Base-by-base conservation (phyloP, 2,888 invertebrate genomes). In the Lathronympha strigana region DNA sequence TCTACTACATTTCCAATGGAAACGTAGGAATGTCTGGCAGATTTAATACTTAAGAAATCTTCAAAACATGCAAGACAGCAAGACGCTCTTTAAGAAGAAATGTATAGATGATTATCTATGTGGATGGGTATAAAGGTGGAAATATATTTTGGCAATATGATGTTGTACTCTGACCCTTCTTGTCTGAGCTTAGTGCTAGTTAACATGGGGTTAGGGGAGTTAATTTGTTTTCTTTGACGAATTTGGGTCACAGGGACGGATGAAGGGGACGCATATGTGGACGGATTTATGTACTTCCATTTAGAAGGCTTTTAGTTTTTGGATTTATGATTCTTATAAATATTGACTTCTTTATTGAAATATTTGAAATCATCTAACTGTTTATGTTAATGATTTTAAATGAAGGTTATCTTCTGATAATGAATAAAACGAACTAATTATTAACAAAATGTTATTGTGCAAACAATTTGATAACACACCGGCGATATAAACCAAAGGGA, bases 181-280 rank as follows among this genome's bases (percentile, higher is more conserved):
- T 23, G 47, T 47, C 23, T 47, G 6, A 36, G 38, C 15, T 21
- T 31, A 4, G 19, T 43, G 43, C 31, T 57, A 31, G 31, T 57
- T 33, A 31, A 23, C 17, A 36, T 19, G 28, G 47, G 47, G 58
- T 45, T 19, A 33, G 49, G 23, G 33, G 49, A 49, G 58, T 60
- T 49, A 60, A 60, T 49, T 60, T 60, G 60, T 51, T 60, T 60
- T 61, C 68, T 72, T 66, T 60, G 66, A 69, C 74, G 83, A 79
- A 88, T 85, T 82, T 88, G 81, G 89, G 89, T 88, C 88, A 86
- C 77, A 76, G 73, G 83, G 84, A 87, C 87, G 82, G 81, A 78
- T 81, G 78, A 74, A 73, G 70, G 73, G 70, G 70, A n/a, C 63
- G 73, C 68, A 69, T 72, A 74, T 70, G 74, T 76, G 76, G 74